A percentile compares a stretch with the other conserved stretches of the same genome.
Evolutionary conservation across 2,888 invertebrate species (phyloP).

Genomic region (Melinopterus prodromus): DNA sequence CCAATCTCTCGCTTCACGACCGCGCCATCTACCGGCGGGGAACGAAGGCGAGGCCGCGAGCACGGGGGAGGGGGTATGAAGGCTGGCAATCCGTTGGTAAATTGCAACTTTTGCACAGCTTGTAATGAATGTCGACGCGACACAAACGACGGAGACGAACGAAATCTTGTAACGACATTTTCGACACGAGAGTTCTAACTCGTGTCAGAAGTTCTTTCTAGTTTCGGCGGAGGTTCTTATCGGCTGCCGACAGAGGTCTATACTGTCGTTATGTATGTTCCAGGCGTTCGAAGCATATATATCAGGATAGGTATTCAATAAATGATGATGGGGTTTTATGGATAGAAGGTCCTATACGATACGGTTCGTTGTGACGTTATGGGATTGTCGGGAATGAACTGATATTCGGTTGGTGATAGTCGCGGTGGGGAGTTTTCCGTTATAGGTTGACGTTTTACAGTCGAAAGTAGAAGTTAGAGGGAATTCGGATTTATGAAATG

Average conservation of each 20-base stretch:
- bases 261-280: conserved; percentile 47
- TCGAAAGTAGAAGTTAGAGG: not conserved
- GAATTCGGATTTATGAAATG: not conserved
- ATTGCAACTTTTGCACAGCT: conserved; percentile 12
- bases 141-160: conserved; percentile 7
- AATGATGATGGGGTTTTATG: conserved; percentile 51
- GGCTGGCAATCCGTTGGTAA: not conserved
- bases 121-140: conserved; percentile 16
- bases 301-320: conserved; percentile 53
- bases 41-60: not conserved
- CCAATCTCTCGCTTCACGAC: not conserved
- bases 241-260: conserved; percentile 45
- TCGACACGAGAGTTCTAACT: conserved; percentile 38
- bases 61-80: not conserved
- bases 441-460: not conserved
- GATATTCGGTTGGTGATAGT: too few species aligned
- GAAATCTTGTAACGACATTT: conserved; percentile 34
- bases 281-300: conserved; percentile 52
- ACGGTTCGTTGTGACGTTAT: conserved; percentile 26
- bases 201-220: conserved; percentile 42
- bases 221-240: conserved; percentile 43
- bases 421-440: not conserved
- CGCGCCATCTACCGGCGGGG: not conserved
- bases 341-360: conserved; percentile 28
- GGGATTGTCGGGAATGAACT: not conserved